These are phyloP conservation scores for Ypsolopha sequella DNA, from an alignment of 2,888 invertebrate genomes.

Conservation along the genomic window DNA sequence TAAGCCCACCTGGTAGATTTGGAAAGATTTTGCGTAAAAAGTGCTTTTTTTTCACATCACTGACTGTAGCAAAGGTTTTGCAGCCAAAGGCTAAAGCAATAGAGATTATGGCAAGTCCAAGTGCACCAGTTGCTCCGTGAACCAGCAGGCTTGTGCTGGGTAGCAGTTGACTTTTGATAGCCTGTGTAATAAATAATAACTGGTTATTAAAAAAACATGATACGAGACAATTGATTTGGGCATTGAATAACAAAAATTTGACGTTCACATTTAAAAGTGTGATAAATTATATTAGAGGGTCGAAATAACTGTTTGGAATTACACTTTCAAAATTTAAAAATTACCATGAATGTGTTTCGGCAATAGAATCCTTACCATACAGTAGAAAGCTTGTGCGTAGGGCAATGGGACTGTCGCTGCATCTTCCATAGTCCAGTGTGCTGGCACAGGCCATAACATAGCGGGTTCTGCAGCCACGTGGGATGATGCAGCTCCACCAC, in stretches of 20 bases:
- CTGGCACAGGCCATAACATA: constrained; percentile 77
- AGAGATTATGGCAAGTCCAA: constrained; percentile 2
- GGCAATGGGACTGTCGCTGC: constrained; percentile 83
- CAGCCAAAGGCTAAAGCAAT: constrained; percentile 2
- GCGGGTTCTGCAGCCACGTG: constrained; percentile 60
- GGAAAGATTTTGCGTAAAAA: constrained; percentile 3
- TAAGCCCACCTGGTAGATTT: neutral
- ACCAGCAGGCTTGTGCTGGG: neutral
- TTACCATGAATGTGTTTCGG: too few species aligned
- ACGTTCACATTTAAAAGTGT: too few species aligned
- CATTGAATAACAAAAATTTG: too few species aligned
- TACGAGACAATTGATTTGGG: too few species aligned
- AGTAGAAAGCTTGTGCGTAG: constrained; percentile 68
- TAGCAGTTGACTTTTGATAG: neutral
- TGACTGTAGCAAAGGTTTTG: constrained; percentile 5
- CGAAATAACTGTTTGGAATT: too few species aligned
- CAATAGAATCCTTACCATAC: constrained; percentile 22
- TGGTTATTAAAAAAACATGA: too few species aligned
- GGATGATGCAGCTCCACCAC: constrained; percentile 61
- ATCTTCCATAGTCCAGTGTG: constrained; percentile 76
- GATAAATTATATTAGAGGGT: too few species aligned
- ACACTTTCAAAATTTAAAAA: neutral
- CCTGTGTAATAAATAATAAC: neutral
- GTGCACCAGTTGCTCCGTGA: constrained; percentile 3
- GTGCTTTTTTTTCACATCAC: constrained; percentile 1